Evolutionary conservation across 2,888 invertebrate genomes (phyloP).

Genomic region (Hemistola chrysoprasaria): DNA sequence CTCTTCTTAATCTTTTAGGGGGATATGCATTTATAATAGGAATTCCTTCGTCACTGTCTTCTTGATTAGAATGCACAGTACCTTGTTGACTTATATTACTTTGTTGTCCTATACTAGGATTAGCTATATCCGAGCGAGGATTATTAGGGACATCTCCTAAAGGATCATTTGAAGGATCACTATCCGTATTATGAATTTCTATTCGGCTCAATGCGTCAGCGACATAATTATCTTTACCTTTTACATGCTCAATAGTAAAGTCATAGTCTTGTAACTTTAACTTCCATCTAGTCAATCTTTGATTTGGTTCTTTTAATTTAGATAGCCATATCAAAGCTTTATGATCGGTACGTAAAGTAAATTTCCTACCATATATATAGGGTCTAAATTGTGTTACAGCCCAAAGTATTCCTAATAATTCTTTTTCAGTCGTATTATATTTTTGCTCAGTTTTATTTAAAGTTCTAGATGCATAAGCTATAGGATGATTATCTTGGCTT

Average conservation of each 20-base stretch:
- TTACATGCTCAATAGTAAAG: constrained; percentile 15
- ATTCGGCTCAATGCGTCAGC: constrained; percentile 12
- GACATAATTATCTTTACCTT: not conserved
- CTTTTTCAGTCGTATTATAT: constrained; percentile 4
- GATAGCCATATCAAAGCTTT: not conserved
- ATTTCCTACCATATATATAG: constrained; percentile 3
- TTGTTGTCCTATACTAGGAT: too few relatives aligned
- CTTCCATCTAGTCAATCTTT: constrained; percentile 19
- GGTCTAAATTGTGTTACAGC: constrained; percentile 5
- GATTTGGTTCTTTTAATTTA: constrained; percentile 23
- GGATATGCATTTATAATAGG: constrained; percentile 11
- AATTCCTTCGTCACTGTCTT: constrained; percentile 1
- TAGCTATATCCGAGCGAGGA: too few relatives aligned
- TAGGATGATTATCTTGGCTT: too few relatives aligned
- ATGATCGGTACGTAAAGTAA: not conserved
- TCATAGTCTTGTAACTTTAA: constrained; percentile 23
- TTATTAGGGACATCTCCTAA: too few relatives aligned
- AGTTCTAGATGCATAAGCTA: not conserved
- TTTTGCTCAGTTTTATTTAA: constrained; percentile 1
- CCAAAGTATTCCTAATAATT: constrained; percentile 2
- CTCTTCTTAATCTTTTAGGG: not conserved
- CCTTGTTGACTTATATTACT: not conserved
- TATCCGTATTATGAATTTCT: constrained; percentile 1
- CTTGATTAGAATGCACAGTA: not conserved
- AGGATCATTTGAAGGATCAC: too few relatives aligned